Evolutionary conservation across 2,113 vertebrate genomes (phyloP).

Genomic region (Pycnonotus jocosus): DNA sequence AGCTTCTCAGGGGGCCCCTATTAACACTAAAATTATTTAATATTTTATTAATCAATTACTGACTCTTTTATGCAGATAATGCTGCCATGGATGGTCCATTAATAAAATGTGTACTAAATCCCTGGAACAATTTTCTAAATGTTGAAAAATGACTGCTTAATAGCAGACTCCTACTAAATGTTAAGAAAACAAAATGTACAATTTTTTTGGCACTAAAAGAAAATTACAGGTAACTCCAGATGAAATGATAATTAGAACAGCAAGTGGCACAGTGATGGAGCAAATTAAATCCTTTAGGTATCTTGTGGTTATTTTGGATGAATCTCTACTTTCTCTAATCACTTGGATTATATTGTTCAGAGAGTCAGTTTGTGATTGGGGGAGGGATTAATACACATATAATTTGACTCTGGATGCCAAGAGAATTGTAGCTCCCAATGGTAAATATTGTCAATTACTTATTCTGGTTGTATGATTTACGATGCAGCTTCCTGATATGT

Average conservation of each 20-base stretch:
- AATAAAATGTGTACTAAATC: conserved; percentile 44
- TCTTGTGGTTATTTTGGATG: conserved; percentile 67
- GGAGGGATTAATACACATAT: conserved; percentile 41
- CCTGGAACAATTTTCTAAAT: conserved; percentile 35
- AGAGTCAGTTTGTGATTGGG: conserved; percentile 39
- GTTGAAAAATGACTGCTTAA: conserved; percentile 67
- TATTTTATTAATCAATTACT: conserved; percentile 71
- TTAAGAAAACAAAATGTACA: conserved; percentile 62
- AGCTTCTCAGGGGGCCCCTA: conserved; percentile 24
- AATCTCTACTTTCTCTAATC: conserved; percentile 59
- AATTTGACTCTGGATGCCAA: conserved; percentile 61
- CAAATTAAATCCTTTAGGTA: conserved; percentile 58
- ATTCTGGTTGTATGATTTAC: not conserved
- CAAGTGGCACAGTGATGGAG: conserved; percentile 41
- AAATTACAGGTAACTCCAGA: conserved; percentile 68
- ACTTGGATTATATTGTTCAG: conserved; percentile 52
- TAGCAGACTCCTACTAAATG: conserved; percentile 61
- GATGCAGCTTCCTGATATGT: not conserved
- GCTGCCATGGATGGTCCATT: conserved; percentile 6
- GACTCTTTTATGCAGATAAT: conserved; percentile 38
- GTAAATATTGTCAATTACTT: conserved; percentile 50
- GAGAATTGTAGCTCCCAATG: conserved; percentile 23
- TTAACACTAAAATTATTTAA: conserved; percentile 67
- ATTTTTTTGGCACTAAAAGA: conserved; percentile 58
- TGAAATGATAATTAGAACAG: conserved; percentile 68